Evolutionary conservation across 2,797 vertebrate species (phyloP).

Genomic region (Myotis pilosus): DNA sequence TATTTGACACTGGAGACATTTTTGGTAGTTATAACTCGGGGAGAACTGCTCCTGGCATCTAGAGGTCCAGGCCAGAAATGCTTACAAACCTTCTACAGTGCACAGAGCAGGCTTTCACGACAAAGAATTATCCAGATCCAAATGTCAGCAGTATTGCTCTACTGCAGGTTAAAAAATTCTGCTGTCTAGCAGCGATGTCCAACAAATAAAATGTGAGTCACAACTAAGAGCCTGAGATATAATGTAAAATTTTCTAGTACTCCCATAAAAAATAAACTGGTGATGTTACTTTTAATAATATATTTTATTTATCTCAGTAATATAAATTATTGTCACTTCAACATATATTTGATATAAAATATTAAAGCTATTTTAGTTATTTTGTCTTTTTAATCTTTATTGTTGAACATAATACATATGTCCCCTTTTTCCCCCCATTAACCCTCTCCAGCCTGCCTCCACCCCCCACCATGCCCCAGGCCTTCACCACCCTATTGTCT

Average conservation of each 20-base stretch:
- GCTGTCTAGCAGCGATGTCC: neutral
- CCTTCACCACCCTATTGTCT: too few relatives aligned
- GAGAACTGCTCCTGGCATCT: neutral
- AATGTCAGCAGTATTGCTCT: neutral
- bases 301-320: slow-evolving; percentile 3
- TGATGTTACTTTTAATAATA: neutral
- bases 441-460: too few relatives aligned
- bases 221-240: neutral
- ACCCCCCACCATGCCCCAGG: too few relatives aligned
- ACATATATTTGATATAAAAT: neutral
- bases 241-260: neutral
- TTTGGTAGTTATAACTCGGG: neutral
- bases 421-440: too few relatives aligned
- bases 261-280: neutral
- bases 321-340: neutral
- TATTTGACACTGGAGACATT: neutral
- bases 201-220: neutral
- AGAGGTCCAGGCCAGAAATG: neutral
- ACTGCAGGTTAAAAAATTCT: neutral
- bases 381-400: too few relatives aligned
- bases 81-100: neutral
- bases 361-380: too few relatives aligned
- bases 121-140: neutral
- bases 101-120: neutral
- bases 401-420: too few relatives aligned